Conservation (phyloP, 2,113 vertebrate species). For the Phalacrocorax aristotelis region DNA sequence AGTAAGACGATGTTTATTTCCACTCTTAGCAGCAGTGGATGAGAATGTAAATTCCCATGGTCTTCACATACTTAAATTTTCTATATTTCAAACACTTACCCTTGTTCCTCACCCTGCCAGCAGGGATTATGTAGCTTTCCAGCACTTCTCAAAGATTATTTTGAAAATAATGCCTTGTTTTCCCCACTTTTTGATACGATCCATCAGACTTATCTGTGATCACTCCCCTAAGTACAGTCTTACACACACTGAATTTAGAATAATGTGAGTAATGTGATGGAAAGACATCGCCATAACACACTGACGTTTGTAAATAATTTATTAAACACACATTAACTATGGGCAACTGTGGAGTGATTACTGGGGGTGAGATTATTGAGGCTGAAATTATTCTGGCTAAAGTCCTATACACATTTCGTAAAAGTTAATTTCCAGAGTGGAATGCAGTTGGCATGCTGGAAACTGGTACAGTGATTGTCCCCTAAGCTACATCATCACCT, state of each 20-base stretch:
- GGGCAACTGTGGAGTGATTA: no score
- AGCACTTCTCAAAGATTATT: not conserved
- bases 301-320: not conserved
- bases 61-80: not conserved
- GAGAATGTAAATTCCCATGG: not conserved
- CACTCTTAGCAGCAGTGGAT: not conserved
- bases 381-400: no score
- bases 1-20: not conserved
- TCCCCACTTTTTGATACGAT: not conserved
- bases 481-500: no score
- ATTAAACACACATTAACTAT: not conserved
- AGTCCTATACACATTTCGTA: no score
- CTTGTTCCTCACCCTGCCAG: not conserved
- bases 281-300: not conserved
- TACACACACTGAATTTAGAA: not conserved
- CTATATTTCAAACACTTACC: not conserved
- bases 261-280: not conserved
- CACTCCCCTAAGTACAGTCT: not conserved
- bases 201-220: not conserved
- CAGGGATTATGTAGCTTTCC: not conserved
- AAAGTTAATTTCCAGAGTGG: no score
- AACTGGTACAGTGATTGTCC: no score
- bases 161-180: not conserved
- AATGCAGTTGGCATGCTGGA: no score
- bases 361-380: no score